Evolutionary conservation across 2,113 vertebrate genomes (phyloP).

Genomic region (Mellivora capensis): DNA sequence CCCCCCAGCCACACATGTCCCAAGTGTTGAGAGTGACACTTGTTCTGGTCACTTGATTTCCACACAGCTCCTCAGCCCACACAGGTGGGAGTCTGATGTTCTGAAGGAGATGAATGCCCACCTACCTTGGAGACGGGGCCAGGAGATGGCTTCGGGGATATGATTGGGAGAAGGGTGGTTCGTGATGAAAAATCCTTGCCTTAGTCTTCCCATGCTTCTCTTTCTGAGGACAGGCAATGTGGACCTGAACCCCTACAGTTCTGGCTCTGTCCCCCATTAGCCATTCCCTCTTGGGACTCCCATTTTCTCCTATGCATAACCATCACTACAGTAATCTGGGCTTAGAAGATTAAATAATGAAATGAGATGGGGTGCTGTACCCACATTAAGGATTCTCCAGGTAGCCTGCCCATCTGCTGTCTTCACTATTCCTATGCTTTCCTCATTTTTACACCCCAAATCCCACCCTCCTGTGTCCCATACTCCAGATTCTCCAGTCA

Average conservation of each 20-base stretch:
- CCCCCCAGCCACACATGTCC: neutral
- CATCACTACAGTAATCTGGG: neutral
- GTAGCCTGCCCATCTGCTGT: neutral
- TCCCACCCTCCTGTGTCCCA: neutral
- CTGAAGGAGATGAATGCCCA: neutral
- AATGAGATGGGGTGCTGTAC: neutral
- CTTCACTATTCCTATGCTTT: neutral
- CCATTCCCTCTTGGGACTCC: neutral
- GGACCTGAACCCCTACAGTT: neutral
- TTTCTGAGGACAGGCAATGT: neutral
- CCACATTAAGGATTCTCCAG: neutral
- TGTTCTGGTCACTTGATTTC: neutral
- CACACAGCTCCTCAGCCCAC: neutral
- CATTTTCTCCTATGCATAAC: neutral
- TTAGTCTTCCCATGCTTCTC: neutral
- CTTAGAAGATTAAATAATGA: neutral
- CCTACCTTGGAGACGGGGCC: neutral
- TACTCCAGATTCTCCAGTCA: neutral
- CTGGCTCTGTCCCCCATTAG: neutral
- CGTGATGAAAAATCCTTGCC: neutral
- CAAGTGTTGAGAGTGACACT: neutral
- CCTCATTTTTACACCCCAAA: neutral
- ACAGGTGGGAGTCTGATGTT: neutral
- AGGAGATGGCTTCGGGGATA: neutral
- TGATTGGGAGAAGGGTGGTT: neutral